phyloP scores from a whole-genome alignment of 2,888 invertebrate species.

The Pristionchus mayeri region DNA sequence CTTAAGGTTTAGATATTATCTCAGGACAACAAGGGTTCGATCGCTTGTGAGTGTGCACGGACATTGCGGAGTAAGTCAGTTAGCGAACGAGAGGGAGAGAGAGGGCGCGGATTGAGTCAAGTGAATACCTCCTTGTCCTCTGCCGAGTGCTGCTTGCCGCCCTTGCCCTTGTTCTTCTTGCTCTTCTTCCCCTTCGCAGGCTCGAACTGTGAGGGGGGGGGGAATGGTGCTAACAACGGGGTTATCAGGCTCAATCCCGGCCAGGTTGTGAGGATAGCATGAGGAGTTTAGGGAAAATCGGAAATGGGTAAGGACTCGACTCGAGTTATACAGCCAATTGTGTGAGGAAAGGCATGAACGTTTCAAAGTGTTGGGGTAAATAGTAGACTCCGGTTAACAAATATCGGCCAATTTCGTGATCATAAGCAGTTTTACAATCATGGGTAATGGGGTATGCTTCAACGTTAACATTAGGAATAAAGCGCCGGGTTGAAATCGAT shows the following conservation, averaged over 20 bases:
- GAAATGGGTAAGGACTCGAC: too few species aligned
- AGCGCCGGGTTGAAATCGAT: too few species aligned
- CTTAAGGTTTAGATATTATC: background rate
- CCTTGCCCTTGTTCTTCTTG: conserved; percentile 55
- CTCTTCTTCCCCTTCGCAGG: conserved; percentile 58
- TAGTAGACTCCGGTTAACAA: too few species aligned
- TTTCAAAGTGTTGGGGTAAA: too few species aligned
- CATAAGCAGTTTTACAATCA: too few species aligned
- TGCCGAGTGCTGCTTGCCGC: conserved; percentile 20
- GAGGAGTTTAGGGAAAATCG: background rate
- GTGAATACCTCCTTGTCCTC: conserved; percentile 55
- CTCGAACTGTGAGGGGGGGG: conserved; percentile 24
- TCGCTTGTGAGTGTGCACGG: background rate
- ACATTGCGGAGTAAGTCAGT: conserved; percentile 1
- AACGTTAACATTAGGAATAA: too few species aligned
- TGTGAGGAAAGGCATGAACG: too few species aligned
- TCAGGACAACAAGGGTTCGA: background rate
- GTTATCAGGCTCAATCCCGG: too few species aligned
- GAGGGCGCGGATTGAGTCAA: background rate
- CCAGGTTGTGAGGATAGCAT: background rate
- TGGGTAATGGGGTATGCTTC: too few species aligned
- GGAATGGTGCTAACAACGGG: too few species aligned
- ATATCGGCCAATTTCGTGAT: too few species aligned
- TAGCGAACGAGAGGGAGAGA: background rate
- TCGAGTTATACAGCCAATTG: too few species aligned